Base-by-base conservation (phyloP, 2,113 vertebrate genomes). In the Raja brachyura region DNA sequence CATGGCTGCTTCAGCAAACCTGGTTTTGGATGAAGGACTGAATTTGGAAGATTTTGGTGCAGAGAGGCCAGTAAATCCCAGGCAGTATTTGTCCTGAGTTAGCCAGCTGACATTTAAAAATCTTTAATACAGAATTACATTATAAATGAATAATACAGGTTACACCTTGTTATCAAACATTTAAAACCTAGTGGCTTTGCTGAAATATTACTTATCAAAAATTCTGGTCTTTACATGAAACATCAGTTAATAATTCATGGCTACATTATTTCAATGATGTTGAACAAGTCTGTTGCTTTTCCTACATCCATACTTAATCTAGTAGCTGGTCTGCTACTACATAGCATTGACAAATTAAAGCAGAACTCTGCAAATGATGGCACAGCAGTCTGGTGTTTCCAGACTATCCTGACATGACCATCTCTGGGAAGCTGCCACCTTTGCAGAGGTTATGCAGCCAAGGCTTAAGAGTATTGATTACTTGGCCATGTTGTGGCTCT, bases 81-180 rank as follows among this genome's bases (percentile, higher is more conserved):
- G 13, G 56, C 56, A n/a, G 25, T 16, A 25, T 13, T n/a, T 1
- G 22, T n/a, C 1, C 59, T 18, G 28, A 88, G 16, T 88, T 28
- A 88, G 59, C 59, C n/a, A 63, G 28, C 28, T 88, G 59, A 33
- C 14, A 66, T 31, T 88, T 63, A 63, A 31, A 66, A 31, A 66
- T 88, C 83, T 66, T 88, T 63, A 66, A 88, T 31, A 33, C 13
- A 88, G 83, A 13, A 63, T 13, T 88, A n/a, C 6, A 8, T 63
- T 31, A 31, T 88, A 33, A 88, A 88, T 88, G 28, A 63, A 18
- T 88, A 88, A 88, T 88, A 31, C 59, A 86, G 83, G 83, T 31
- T 66, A 66, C 83, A 88, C 28, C 83, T 31, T 88, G 59, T 66
- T 63, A 88, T 88, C 83, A 86, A 86, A 86, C 83, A 86, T 85